Percentiles rank a stretch among this genome's conserved stretches.
These are phyloP conservation scores for Eilema depressum DNA, from an alignment of 2,888 invertebrate species.

Conservation along the genomic window DNA sequence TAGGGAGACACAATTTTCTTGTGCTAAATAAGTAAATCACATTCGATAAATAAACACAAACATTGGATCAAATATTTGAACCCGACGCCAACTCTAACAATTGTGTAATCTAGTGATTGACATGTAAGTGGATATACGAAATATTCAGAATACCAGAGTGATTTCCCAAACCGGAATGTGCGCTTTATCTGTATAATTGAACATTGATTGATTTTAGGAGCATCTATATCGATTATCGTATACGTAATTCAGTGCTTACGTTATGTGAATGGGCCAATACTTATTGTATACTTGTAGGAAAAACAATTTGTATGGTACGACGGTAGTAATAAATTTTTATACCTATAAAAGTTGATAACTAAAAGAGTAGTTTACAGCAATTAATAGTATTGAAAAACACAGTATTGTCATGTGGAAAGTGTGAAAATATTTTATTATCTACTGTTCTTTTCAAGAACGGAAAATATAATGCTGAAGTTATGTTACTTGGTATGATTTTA, in stretches of 20 bases:
- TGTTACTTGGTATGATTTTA: too few relatives aligned
- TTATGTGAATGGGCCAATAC: not conserved
- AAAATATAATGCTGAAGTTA: too few relatives aligned
- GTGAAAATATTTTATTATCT: too few relatives aligned
- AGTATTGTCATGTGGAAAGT: too few relatives aligned
- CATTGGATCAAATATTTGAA: conserved; percentile 5
- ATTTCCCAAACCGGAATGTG: not conserved
- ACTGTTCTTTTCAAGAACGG: too few relatives aligned
- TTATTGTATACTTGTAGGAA: not conserved
- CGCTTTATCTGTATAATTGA: conserved; percentile 2
- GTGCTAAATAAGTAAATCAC: not conserved
- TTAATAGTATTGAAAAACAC: too few relatives aligned
- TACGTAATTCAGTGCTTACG: not conserved
- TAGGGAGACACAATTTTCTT: not conserved
- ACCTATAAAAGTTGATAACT: too few relatives aligned
- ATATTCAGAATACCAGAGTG: conserved; percentile 4
- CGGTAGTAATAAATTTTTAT: too few relatives aligned
- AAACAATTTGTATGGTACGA: too few relatives aligned
- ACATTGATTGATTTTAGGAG: not conserved
- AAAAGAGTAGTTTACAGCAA: too few relatives aligned
- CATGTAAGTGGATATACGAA: conserved; percentile 2
- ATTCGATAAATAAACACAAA: not conserved
- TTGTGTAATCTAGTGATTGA: conserved; percentile 3
- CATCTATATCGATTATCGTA: not conserved
- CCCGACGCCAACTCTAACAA: conserved; percentile 3